Conservation (phyloP, 2,888 invertebrate species). For the Resseliella maxima region DNA sequence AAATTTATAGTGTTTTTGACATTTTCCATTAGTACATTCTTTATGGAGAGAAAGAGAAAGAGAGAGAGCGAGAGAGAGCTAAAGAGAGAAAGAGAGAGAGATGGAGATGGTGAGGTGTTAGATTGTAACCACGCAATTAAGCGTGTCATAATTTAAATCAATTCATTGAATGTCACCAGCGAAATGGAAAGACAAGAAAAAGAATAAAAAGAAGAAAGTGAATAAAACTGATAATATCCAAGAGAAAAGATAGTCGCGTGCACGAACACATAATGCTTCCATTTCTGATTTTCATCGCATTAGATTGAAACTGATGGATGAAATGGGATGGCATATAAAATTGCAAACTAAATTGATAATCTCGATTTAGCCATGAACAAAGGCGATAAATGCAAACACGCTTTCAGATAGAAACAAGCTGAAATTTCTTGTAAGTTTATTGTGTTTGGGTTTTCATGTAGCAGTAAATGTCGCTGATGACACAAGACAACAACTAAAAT, state of each 20-base stretch:
- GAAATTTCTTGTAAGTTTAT: too few relatives aligned
- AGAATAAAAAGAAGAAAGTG: not conserved
- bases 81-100: not conserved
- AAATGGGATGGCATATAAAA: constrained; percentile 21
- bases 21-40: constrained; percentile 4
- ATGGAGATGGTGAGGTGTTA: not conserved
- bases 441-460: not conserved
- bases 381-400: constrained; percentile 30
- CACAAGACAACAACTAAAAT: constrained; percentile 29
- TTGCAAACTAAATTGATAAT: constrained; percentile 53
- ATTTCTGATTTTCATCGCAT: not conserved
- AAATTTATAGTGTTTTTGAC: constrained; percentile 37
- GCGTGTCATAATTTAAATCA: constrained; percentile 48
- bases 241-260: not conserved
- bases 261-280: not conserved
- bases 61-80: not conserved
- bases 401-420: too few relatives aligned
- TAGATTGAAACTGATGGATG: not conserved
- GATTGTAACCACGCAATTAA: constrained; percentile 47
- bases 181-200: not conserved
- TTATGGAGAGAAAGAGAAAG: not conserved
- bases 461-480: constrained; percentile 18
- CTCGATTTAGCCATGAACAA: constrained; percentile 26
- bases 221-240: too few relatives aligned
- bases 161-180: constrained; percentile 12